A percentile compares a stretch with the other conserved stretches of the same genome.
Conservation (phyloP, 2,797 vertebrate genomes). For the Tenualosa thibaudeaui region DNA sequence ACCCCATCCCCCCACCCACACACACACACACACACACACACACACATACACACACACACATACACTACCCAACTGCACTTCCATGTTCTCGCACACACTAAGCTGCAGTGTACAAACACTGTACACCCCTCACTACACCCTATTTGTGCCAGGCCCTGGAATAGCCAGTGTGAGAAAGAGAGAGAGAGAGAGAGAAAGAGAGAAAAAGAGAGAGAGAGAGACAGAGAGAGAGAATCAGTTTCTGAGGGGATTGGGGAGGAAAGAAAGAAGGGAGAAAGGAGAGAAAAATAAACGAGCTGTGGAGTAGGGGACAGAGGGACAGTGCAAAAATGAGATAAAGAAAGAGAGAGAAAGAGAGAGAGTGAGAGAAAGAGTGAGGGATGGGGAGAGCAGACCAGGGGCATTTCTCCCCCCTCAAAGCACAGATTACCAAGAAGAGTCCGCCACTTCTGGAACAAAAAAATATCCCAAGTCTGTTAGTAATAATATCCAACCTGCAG, state of each 20-base stretch:
- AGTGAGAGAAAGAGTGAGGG: background rate
- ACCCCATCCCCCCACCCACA: background rate
- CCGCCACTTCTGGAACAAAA: constrained; percentile 4
- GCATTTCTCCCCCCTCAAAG: background rate
- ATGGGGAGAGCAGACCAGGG: constrained; percentile 15
- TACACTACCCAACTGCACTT: background rate
- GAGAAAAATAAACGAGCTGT: background rate
- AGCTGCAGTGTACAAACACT: background rate
- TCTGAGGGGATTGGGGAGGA: background rate
- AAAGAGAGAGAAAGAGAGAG: background rate
- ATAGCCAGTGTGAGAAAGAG: background rate
- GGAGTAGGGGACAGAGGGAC: background rate
- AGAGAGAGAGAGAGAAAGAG: background rate
- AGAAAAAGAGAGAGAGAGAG: background rate
- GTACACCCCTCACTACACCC: background rate
- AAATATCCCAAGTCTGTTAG: background rate
- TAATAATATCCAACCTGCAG: background rate
- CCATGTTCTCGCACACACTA: background rate
- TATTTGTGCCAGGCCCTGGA: background rate
- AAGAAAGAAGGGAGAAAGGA: background rate
- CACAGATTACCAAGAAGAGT: constrained; percentile 5
- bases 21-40: background rate
- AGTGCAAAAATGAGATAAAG: background rate
- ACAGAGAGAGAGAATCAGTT: background rate
- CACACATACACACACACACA: no score